Conservation (phyloP, 1,140 invertebrate species). For the Thalassaphorura encarpata region DNA sequence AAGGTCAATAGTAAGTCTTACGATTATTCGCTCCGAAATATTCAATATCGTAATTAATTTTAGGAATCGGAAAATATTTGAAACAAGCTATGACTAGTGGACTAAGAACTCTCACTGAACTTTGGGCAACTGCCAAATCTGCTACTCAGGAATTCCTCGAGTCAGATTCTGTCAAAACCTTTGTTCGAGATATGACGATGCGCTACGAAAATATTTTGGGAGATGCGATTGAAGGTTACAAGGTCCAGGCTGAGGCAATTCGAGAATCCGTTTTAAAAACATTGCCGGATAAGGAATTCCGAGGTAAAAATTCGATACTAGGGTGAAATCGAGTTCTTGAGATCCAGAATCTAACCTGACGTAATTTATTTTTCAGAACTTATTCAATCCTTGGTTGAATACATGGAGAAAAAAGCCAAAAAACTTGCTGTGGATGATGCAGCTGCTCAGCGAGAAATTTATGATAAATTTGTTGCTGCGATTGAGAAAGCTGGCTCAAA, state of each 20-base stretch:
- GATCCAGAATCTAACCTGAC: no score
- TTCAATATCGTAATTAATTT: background rate
- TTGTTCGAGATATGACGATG: background rate
- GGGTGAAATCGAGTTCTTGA: no score
- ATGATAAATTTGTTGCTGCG: conserved; percentile 39
- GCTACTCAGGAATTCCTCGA: conserved; percentile 6
- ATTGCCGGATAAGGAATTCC: conserved; percentile 16
- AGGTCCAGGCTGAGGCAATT: conserved; percentile 12
- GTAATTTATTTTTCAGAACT: conserved; percentile 42
- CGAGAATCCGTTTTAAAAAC: conserved; percentile 16
- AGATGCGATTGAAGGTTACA: conserved; percentile 18
- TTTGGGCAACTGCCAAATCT: conserved; percentile 1
- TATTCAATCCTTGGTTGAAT: conserved; percentile 43
- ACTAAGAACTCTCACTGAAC: background rate
- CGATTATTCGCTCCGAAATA: background rate
- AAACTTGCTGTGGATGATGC: conserved; percentile 44
- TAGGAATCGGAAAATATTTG: conserved; percentile 12
- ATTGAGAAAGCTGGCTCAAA: conserved; percentile 32
- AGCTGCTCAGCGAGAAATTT: conserved; percentile 46
- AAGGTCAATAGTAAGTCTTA: conserved; percentile 1
- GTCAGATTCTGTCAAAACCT: conserved; percentile 1
- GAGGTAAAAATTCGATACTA: no score
- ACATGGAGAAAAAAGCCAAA: conserved; percentile 51
- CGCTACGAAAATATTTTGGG: conserved; percentile 8
- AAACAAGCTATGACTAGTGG: background rate